Evolutionary conservation across 2,113 vertebrate species (phyloP), one percentile per base, ranked within the genome.

Genomic region (Nerophis ophidion): DNA sequence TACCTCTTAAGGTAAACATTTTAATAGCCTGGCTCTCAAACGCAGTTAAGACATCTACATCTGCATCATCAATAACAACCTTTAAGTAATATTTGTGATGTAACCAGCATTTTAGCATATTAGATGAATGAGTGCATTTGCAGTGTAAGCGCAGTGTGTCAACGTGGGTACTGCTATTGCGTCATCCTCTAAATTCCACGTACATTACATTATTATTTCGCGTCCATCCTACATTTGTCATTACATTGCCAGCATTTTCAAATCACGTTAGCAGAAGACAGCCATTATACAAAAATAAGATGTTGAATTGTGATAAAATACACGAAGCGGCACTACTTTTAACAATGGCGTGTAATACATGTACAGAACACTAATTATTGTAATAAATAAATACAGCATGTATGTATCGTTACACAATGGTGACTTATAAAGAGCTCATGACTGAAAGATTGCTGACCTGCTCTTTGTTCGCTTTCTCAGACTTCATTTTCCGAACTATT

Each of bases 401-500:
- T 26, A 3, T 26, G 26, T 26, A 26, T 26, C 12, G 40, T 44
- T 44, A 44, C 40, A 44, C 11, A 38, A 6, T 4, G 1, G 26
- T 38, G 36, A 38, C 36, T 38, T 16, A 49, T 5, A 49, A 49
- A 6, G 10, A 42, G 10, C 26, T 26, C 5, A 14, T 33, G 5
- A 33, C 1, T 16, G 9, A 26, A 0, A 33, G 0, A 16, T 2
- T 26, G 80, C 91, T 77, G 57, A 92, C 91, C 89, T 90, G 88
- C 1, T 91, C 84, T 78, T 89, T 87, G 68, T 54, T 84, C 33
- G 87, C 90, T 65, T 91, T 90, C 59, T 88, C 88, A 1, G 81
- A 57, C 68, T 92, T 91, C 4, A 92, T 44, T 61, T 81, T 88
- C 38, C 91, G 83, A 1, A 92, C 90, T 0, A 90, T 63, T 74